Evolutionary conservation across 1,140 invertebrate genomes (phyloP).

Genomic region (Drosophila oshimai): DNA sequence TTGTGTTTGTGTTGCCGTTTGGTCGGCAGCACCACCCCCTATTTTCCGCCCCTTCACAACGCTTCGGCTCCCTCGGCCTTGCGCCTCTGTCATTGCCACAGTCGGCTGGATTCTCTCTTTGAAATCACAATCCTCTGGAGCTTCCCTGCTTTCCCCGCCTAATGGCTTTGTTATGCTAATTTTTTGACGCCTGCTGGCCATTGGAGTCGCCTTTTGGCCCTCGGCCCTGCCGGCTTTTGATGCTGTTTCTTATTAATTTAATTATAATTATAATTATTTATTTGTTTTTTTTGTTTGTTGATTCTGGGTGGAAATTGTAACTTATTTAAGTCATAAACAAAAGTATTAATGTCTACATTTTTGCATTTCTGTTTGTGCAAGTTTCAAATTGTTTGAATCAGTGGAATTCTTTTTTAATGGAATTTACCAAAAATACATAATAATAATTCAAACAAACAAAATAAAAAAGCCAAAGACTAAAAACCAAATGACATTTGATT

Average conservation of each 20-base stretch:
- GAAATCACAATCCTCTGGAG: conserved; percentile 58
- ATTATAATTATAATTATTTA: conserved; percentile 56
- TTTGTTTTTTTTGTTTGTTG: not conserved
- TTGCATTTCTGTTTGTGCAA: too few species aligned
- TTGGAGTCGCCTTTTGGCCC: conserved; percentile 37
- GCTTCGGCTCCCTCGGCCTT: conserved; percentile 16
- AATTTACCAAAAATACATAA: too few species aligned
- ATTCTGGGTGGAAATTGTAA: conserved; percentile 7
- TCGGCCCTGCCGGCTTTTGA: conserved; percentile 15
- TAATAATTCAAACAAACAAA: too few species aligned
- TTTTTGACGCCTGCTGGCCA: conserved; percentile 70
- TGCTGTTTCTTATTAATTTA: conserved; percentile 59
- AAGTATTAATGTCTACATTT: not conserved
- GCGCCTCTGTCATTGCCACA: conserved; percentile 54
- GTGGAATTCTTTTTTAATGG: too few species aligned
- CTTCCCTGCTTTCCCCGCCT: conserved; percentile 33
- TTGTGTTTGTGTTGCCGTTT: conserved; percentile 42
- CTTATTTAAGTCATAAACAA: conserved; percentile 5
- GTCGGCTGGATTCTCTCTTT: conserved; percentile 43
- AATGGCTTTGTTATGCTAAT: conserved; percentile 80
- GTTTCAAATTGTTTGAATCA: too few species aligned
- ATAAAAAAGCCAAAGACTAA: too few species aligned
- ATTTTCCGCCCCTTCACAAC: not conserved
- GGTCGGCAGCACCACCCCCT: not conserved
- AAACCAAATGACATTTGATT: too few species aligned